Percentiles rank a stretch among this genome's conserved stretches.
phyloP scores from a whole-genome alignment of 2,797 vertebrate species.

The Babyrousa celebensis region DNA sequence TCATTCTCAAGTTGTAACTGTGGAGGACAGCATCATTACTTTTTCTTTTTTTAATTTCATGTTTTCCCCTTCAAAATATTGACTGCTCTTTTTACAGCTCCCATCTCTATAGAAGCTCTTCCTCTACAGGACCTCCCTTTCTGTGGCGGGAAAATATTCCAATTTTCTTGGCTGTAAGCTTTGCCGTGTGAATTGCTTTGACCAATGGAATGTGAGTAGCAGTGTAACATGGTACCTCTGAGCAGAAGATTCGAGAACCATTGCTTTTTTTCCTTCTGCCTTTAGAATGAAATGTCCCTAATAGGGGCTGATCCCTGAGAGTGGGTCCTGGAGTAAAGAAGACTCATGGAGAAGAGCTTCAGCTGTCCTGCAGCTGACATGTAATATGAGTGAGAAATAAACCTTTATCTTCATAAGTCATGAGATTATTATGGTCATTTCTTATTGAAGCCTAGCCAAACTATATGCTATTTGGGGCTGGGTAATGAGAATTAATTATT shows the following conservation, averaged over 20 bases:
- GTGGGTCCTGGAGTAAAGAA: not conserved
- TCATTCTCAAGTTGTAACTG: not conserved
- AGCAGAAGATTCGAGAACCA: not conserved
- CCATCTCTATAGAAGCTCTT: not conserved
- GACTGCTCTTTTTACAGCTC: not conserved
- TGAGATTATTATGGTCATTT: not conserved
- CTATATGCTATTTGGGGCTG: not conserved
- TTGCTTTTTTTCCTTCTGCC: not conserved
- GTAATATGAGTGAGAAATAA: conserved; percentile 17
- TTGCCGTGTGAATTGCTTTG: not conserved
- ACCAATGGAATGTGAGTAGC: not conserved
- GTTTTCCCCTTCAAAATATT: not conserved
- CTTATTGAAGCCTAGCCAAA: not conserved
- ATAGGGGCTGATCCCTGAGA: not conserved
- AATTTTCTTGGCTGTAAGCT: not conserved
- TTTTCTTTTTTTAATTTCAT: not conserved
- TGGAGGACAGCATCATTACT: not conserved
- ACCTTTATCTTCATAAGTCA: conserved; percentile 21
- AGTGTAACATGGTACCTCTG: not conserved
- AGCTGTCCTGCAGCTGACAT: not conserved
- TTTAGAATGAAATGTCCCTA: conserved; percentile 4
- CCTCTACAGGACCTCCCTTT: not conserved
- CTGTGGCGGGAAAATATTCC: not conserved
- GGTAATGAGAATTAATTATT: conserved; percentile 26
- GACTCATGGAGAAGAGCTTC: not conserved